These are phyloP conservation scores for Ctenopoma multispine DNA, from an alignment of 2,797 vertebrate species.

Conservation along the genomic window DNA sequence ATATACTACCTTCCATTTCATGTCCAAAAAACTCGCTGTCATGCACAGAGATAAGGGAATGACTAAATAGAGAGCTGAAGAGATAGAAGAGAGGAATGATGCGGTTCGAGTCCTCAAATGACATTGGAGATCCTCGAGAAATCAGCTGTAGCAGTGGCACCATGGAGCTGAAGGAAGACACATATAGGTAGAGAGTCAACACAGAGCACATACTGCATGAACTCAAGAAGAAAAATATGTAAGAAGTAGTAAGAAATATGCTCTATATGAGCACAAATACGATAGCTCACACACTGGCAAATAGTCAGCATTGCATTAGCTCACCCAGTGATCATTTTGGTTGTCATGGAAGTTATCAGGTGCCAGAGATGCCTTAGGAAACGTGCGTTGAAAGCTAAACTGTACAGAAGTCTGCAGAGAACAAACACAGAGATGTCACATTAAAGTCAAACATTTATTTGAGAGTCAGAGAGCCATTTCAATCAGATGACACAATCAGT, in stretches of 20 bases:
- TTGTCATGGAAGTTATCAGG: slow-evolving; percentile 97
- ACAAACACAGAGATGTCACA: slow-evolving; percentile 35
- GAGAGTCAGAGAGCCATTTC: slow-evolving; percentile 22
- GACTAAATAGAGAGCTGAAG: slow-evolving; percentile 98
- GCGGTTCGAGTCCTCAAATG: slow-evolving; percentile 93
- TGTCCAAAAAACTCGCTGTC: slow-evolving; percentile 98
- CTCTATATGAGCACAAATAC: not conserved
- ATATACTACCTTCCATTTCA: slow-evolving; percentile 87
- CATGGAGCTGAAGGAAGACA: slow-evolving; percentile 87
- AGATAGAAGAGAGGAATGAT: slow-evolving; percentile 99
- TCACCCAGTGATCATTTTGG: slow-evolving; percentile 98
- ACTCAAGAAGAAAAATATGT: not conserved
- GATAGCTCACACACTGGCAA: not conserved
- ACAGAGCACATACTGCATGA: not conserved
- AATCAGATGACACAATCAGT: slow-evolving; percentile 56
- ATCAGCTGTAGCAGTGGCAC: slow-evolving; percentile 95
- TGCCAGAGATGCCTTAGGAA: slow-evolving; percentile 97
- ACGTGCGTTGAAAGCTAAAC: slow-evolving; percentile 97
- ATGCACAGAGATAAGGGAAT: slow-evolving; percentile 97
- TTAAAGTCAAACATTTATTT: slow-evolving; percentile 25
- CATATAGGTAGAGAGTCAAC: not conserved
- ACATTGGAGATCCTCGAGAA: slow-evolving; percentile 96
- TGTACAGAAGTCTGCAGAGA: slow-evolving; percentile 93
- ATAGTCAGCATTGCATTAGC: slow-evolving; percentile 45
- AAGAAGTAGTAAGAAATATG: slow-evolving; percentile 14